These are phyloP conservation scores for Scaptomyza montana DNA, from an alignment of 1,140 invertebrate species.

Conservation along the genomic window DNA sequence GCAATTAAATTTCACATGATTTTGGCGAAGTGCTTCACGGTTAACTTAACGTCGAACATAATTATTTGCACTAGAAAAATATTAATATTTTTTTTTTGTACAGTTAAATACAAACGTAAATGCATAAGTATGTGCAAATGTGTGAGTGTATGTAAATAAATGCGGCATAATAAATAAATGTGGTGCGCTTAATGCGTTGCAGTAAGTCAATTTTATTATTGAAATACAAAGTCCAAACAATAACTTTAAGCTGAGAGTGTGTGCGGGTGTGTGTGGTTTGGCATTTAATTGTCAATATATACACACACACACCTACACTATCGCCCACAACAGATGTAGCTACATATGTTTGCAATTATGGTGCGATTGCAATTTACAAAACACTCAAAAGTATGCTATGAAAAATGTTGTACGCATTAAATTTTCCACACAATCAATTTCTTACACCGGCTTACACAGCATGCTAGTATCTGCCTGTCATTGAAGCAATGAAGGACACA, in stretches of 20 bases:
- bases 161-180: slow-evolving; percentile 69
- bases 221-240: slow-evolving; percentile 63
- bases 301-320: slow-evolving; percentile 19
- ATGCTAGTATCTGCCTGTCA: background rate
- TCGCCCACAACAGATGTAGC: slow-evolving; percentile 22
- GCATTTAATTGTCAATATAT: slow-evolving; percentile 56
- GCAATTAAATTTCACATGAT: slow-evolving; percentile 65
- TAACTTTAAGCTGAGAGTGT: slow-evolving; percentile 43
- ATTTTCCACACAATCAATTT: slow-evolving; percentile 81
- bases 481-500: slow-evolving; percentile 23
- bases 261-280: slow-evolving; percentile 10
- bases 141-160: slow-evolving; percentile 23
- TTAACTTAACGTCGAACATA: slow-evolving; percentile 70
- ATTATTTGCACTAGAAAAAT: slow-evolving; percentile 75
- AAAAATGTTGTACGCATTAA: slow-evolving; percentile 66
- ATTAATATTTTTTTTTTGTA: slow-evolving; percentile 41
- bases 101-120: background rate
- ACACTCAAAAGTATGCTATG: slow-evolving; percentile 77
- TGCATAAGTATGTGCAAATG: background rate
- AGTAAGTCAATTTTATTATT: slow-evolving; percentile 80
- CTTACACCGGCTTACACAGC: slow-evolving; percentile 8
- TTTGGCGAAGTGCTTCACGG: slow-evolving; percentile 74
- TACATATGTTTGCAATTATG: slow-evolving; percentile 66
- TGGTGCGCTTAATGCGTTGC: slow-evolving; percentile 61
- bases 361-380: slow-evolving; percentile 62